Evolutionary conservation across 2,888 invertebrate genomes (phyloP), one percentile per base, ranked within the genome.

Genomic region (Herminia tarsipennalis): DNA sequence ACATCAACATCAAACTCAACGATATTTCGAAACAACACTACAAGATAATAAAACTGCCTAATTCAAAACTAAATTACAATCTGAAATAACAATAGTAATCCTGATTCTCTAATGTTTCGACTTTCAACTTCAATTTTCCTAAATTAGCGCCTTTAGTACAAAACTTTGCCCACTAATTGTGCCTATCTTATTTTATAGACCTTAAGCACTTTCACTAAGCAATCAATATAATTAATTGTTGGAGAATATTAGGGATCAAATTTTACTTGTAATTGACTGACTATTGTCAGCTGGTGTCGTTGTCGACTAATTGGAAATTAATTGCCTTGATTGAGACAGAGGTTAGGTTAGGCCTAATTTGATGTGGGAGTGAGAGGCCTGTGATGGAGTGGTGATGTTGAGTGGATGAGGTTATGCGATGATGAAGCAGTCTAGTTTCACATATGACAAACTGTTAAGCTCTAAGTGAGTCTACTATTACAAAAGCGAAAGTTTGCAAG

Each of bases 191-290:
- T 59, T 52, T 45, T 24, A 52, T 27, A 14, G 12, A 28, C n/a
- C 18, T 29, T 45, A 22, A 40, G 27, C 27, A 30, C 39, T 48
- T 34, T 28, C 9, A n/a, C 0, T 18, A 16, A 24, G 47, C 40
- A 18, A 45, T 56, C 45, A 59, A 45, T 59, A 35, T 56, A 53
- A 49, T 37, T 40, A 24, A 35, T 35, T 35, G 35, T 35, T 35
- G 10, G 24, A 24, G 24, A 35, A 35, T 35, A 35, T 35, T 9
- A 24, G 17, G n/a, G 16, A 6, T 16, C 14, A 10, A 35, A 24
- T 6, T 34, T 14, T 9, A 34, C 16, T 35, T 16, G 35, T 24
- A 24, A 35, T 35, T 24, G 17, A 17, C 10, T 9, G 4, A 24
- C 16, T 16, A 34, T 24, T 17, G 24, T 24, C 4, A 8, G 8